These are phyloP conservation scores for Tenthredo amoena DNA, from an alignment of 2,888 invertebrate species.

Conservation along the genomic window DNA sequence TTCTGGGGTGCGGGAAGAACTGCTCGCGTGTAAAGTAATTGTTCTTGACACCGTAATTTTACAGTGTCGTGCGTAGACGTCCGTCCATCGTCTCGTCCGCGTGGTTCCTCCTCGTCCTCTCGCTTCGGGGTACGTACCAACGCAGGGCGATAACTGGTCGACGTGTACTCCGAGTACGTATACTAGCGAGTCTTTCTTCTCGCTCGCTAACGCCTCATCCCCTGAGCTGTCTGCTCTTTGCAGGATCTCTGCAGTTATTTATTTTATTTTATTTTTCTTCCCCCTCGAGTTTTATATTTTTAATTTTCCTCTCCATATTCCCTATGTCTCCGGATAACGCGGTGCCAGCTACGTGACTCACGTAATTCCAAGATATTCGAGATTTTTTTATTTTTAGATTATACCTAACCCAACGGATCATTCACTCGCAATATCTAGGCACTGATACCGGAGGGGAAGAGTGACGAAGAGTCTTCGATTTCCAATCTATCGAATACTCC, in stretches of 20 bases:
- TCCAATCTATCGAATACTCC: conserved; percentile 19
- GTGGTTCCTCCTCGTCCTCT: conserved; percentile 39
- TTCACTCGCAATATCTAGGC: conserved; percentile 17
- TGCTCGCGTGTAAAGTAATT: conserved; percentile 75
- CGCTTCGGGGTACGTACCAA: conserved; percentile 44
- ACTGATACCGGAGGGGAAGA: not conserved
- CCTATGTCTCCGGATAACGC: conserved; percentile 21
- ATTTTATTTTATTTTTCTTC: conserved; percentile 26
- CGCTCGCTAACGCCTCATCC: not conserved
- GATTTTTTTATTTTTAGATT: conserved; percentile 45
- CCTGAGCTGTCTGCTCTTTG: conserved; percentile 31
- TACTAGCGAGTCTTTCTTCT: conserved; percentile 23
- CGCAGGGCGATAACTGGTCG: conserved; percentile 37
- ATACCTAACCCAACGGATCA: not conserved
- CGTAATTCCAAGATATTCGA: conserved; percentile 31
- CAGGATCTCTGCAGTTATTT: conserved; percentile 5
- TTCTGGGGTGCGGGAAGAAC: conserved; percentile 64
- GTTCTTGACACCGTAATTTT: conserved; percentile 78
- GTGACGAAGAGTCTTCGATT: conserved; percentile 28
- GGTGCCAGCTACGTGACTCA: conserved; percentile 49
- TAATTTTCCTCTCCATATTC: conserved; percentile 27
- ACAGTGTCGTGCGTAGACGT: conserved; percentile 77
- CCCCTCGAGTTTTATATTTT: conserved; percentile 8
- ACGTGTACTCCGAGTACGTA: conserved; percentile 1
- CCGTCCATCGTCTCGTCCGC: conserved; percentile 63